Conservation (phyloP, 2,797 vertebrate genomes). For the Rhodeus uyekii region DNA sequence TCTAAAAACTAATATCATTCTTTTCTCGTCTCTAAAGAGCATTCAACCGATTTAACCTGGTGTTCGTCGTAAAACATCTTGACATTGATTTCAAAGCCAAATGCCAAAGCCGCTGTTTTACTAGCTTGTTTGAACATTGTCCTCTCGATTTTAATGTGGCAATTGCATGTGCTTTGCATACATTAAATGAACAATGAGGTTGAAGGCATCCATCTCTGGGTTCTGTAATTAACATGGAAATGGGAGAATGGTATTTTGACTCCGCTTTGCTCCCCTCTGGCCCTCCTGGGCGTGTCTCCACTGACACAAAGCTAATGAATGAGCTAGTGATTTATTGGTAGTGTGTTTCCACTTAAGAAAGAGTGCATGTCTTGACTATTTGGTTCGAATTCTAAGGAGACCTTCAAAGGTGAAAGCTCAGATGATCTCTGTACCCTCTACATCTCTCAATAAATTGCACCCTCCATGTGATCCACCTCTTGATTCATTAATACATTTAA, state of each 20-base stretch:
- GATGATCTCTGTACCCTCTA: slow-evolving; percentile 37
- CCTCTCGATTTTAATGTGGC: slow-evolving; percentile 53
- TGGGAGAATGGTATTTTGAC: slow-evolving; percentile 71
- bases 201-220: slow-evolving; percentile 72
- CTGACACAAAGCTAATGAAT: slow-evolving; percentile 76
- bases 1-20: slow-evolving; percentile 8
- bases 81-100: slow-evolving; percentile 51
- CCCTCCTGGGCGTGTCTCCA: slow-evolving; percentile 64
- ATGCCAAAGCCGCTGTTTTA: slow-evolving; percentile 49
- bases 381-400: slow-evolving; percentile 38
- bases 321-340: slow-evolving; percentile 77
- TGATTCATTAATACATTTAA: neutral
- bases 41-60: slow-evolving; percentile 49
- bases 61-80: slow-evolving; percentile 46
- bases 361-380: slow-evolving; percentile 44
- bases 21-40: slow-evolving; percentile 6
- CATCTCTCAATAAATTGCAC: neutral
- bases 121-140: slow-evolving; percentile 51
- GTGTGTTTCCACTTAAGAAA: slow-evolving; percentile 42
- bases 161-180: slow-evolving; percentile 60
- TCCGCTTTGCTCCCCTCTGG: slow-evolving; percentile 54
- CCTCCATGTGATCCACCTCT: neutral
- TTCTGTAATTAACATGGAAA: slow-evolving; percentile 80
- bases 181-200: slow-evolving; percentile 65
- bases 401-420: slow-evolving; percentile 51